phyloP scores from a whole-genome alignment of 2,797 vertebrate species.

The Enteromius afrohamiltoni region DNA sequence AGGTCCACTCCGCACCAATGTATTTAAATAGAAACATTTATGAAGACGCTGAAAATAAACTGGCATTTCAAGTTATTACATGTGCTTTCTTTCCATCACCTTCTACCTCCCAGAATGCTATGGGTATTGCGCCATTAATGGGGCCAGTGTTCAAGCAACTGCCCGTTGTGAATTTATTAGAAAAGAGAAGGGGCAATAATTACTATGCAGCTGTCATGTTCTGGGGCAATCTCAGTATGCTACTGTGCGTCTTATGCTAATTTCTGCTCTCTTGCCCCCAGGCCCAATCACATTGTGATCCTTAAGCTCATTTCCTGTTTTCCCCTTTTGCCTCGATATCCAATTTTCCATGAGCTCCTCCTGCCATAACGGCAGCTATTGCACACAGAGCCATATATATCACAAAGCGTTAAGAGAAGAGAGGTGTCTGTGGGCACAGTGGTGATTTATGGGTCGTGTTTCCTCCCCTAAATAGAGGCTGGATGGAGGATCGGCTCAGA shows the following conservation, averaged over 20 bases:
- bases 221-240: slow-evolving; percentile 36
- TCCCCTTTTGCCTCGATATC: slow-evolving; percentile 53
- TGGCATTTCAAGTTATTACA: not conserved
- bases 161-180: slow-evolving; percentile 26
- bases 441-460: slow-evolving; percentile 57
- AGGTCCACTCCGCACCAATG: not conserved
- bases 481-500: slow-evolving; percentile 48
- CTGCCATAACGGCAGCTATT: slow-evolving; percentile 27
- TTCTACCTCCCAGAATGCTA: slow-evolving; percentile 8
- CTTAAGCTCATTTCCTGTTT: slow-evolving; percentile 53
- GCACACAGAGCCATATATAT: slow-evolving; percentile 53
- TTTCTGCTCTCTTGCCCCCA: slow-evolving; percentile 39
- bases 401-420: slow-evolving; percentile 43
- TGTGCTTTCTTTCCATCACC: not conserved
- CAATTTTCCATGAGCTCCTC: slow-evolving; percentile 53
- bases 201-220: slow-evolving; percentile 40
- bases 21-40: slow-evolving; percentile 16
- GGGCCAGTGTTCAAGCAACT: slow-evolving; percentile 23
- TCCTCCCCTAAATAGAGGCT: slow-evolving; percentile 54
- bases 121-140: slow-evolving; percentile 20
- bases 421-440: slow-evolving; percentile 41
- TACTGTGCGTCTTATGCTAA: slow-evolving; percentile 47
- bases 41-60: slow-evolving; percentile 11
- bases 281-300: slow-evolving; percentile 42
- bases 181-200: slow-evolving; percentile 37